Conservation (phyloP, 1,140 invertebrate species). For the Plodia interpunctella region DNA sequence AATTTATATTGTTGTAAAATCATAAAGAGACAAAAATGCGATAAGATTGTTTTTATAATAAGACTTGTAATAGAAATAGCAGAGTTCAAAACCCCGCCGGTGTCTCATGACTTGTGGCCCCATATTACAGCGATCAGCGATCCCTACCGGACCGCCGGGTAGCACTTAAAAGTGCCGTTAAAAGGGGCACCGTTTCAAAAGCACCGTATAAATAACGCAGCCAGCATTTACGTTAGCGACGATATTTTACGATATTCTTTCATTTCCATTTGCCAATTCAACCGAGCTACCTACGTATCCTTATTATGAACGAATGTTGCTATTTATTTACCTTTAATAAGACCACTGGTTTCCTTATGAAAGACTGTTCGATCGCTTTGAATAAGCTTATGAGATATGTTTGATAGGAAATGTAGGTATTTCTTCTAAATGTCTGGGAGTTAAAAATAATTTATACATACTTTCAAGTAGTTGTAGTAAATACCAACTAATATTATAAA, state of each 20-base stretch:
- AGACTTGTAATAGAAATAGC: too few relatives aligned
- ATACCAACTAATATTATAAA: too few relatives aligned
- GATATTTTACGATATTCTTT: constrained; percentile 62
- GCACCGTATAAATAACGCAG: constrained; percentile 67
- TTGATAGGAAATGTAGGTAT: too few relatives aligned
- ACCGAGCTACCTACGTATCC: constrained; percentile 17
- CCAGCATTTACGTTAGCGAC: constrained; percentile 57
- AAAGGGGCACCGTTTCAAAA: constrained; percentile 66
- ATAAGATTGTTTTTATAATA: too few relatives aligned
- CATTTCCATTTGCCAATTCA: constrained; percentile 54
- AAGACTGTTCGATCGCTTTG: too few relatives aligned
- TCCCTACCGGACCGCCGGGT: constrained; percentile 41
- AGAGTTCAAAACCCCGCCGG: constrained; percentile 7
- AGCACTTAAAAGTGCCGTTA: constrained; percentile 72
- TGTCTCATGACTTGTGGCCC: constrained; percentile 14
- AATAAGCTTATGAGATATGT: too few relatives aligned
- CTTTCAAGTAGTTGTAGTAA: too few relatives aligned
- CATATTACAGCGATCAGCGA: constrained; percentile 40
- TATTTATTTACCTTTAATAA: constrained; percentile 2
- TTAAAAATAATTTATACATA: too few relatives aligned
- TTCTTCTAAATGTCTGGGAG: too few relatives aligned
- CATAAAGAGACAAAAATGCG: too few relatives aligned
- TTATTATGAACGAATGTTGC: constrained; percentile 9
- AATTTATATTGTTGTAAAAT: too few relatives aligned
- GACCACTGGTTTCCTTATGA: background rate